Percentiles rank a stretch among this genome's conserved stretches.
Conservation (phyloP, 30 jellyfish, hydroid and myxozoan species). For the Pelagia noctiluca region DNA sequence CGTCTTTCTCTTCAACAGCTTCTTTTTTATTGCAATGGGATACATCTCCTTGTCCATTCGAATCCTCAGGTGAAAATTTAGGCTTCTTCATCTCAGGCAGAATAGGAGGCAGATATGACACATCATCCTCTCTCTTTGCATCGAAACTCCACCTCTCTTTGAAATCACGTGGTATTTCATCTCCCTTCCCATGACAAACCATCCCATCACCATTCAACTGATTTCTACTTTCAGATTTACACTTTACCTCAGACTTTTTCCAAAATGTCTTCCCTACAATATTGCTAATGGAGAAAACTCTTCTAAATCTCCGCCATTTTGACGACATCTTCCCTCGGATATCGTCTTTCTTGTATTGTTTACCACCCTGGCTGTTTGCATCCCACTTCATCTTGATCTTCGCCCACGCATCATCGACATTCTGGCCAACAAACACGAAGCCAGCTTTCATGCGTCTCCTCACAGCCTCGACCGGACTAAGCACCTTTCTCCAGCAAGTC, state of each 20-base stretch:
- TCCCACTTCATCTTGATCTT: conserved; percentile 50
- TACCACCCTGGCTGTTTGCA: neutral
- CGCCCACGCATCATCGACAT: conserved; percentile 53
- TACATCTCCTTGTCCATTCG: neutral
- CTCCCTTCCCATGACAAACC: neutral
- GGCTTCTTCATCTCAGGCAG: conserved; percentile 13
- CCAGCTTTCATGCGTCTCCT: conserved; percentile 55
- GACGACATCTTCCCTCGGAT: conserved; percentile 30
- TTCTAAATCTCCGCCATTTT: conserved; percentile 54
- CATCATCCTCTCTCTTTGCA: conserved; percentile 24
- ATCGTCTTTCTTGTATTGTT: conserved; percentile 1
- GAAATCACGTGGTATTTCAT: neutral
- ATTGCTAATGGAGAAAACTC: conserved; percentile 61
- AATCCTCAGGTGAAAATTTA: neutral
- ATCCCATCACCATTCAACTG: neutral
- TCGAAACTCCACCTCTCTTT: conserved; percentile 18
- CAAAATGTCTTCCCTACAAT: conserved; percentile 51
- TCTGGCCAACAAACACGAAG: conserved; percentile 28
- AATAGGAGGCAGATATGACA: conserved; percentile 34
- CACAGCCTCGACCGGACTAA: conserved; percentile 61
- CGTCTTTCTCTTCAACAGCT: too few species aligned
- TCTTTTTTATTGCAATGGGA: too few species aligned
- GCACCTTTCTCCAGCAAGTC: conserved; percentile 63
- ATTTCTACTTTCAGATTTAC: neutral
- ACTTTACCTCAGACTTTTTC: conserved; percentile 8